phyloP scores from a whole-genome alignment of 2,113 vertebrate species.

The Callospermophilus lateralis region DNA sequence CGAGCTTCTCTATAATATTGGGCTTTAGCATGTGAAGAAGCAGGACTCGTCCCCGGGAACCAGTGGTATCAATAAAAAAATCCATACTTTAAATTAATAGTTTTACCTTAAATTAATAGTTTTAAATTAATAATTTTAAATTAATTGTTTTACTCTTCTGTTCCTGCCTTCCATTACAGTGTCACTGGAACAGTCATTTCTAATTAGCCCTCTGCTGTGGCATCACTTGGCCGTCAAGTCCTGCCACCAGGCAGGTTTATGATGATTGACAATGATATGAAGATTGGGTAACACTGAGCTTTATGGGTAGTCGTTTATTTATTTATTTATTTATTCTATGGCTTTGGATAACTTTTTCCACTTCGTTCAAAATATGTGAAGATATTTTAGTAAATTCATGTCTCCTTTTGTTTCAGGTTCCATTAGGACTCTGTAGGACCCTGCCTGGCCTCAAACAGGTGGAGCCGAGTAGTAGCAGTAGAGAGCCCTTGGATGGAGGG shows the following conservation, averaged over 20 bases:
- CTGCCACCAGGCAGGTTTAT: neutral
- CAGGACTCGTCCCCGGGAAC: too few relatives aligned
- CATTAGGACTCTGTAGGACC: too few relatives aligned
- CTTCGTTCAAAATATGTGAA: slow-evolving; percentile 13
- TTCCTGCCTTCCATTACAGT: neutral
- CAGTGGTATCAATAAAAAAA: too few relatives aligned
- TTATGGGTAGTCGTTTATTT: neutral
- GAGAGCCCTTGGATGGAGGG: neutral
- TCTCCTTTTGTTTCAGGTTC: neutral
- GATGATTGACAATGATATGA: neutral
- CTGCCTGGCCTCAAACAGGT: neutral
- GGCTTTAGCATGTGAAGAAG: too few relatives aligned
- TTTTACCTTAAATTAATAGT: too few relatives aligned
- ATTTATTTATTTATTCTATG: neutral
- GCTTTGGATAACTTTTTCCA: neutral
- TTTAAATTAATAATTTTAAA: too few relatives aligned
- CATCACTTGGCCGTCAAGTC: neutral
- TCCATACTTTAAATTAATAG: too few relatives aligned
- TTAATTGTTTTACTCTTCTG: neutral
- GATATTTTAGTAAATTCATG: neutral
- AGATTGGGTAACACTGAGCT: neutral
- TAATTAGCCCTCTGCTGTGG: neutral
- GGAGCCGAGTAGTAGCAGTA: neutral
- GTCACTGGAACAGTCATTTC: neutral
- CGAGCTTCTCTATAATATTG: too few relatives aligned